Base-by-base conservation (phyloP, 2,888 invertebrate genomes). In the Adelognathus sp. region DNA sequence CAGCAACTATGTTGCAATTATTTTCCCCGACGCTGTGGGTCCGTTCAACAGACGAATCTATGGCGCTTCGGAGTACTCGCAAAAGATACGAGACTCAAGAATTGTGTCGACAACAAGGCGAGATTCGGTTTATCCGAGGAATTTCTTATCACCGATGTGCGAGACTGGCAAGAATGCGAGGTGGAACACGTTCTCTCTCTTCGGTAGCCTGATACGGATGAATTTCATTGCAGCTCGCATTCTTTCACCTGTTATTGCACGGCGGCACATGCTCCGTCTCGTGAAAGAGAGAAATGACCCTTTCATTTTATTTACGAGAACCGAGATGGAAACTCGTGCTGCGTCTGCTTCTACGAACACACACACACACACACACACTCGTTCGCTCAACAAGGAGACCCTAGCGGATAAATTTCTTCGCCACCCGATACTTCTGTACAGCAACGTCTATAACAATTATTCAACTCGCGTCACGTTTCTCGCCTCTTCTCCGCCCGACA, bases 141-240 rank as follows among this genome's bases (percentile, higher is more conserved):
- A 76, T 76, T 76, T 76, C 76, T 76, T 63, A 70, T 76, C 56
- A 70, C 70, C 56, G 31, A 39, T 24, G n/a, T 14, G 63, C 16
- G 76, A 50, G n/a, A 56, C 63, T 33, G n/a, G n/a, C 63, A n/a
- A n/a, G 63, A 63, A 52, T 46, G 44, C 29, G 41, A 52, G 52
- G 18, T n/a, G n/a, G 29, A 71, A 61, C 27, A 52, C 39, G 39
- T 71, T 63, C 52, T 61, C 33, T 46, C 70, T 56, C 24, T 2
- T 21, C 1, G 29, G 31, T 21, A 46, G 46, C 24, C 21, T 56
- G 39, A 70, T 46, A 56, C 27, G 14, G 16, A 50, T 58, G 69
- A 36, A 66, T 66, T 66, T 66, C 27, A 9, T 21, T 52, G 33
- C 52, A 14, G 9, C 50, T 64, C 33, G 31, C 21, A 46, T 64